A percentile compares a stretch with the other conserved stretches of the same genome.
phyloP scores from a whole-genome alignment of 2,888 invertebrate genomes.

The Flabesymbios commensalis region DNA sequence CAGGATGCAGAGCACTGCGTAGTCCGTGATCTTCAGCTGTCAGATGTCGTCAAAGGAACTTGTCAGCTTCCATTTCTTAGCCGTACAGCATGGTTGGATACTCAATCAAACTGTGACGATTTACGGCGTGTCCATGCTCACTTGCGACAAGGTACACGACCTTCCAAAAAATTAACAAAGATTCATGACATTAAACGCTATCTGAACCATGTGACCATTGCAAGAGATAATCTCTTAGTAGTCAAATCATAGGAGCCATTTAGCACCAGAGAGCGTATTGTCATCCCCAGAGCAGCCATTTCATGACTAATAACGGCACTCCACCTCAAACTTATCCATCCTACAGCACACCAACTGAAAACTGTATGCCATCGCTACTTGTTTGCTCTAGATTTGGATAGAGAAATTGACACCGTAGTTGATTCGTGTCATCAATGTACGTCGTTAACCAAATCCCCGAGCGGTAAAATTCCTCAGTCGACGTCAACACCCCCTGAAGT shows the following conservation, averaged over 20 bases:
- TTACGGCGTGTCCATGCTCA: constrained; percentile 33
- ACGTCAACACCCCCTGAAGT: constrained; percentile 28
- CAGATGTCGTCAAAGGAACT: not conserved
- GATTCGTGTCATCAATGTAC: constrained; percentile 34
- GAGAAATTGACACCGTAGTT: constrained; percentile 18
- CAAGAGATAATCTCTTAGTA: constrained; percentile 24
- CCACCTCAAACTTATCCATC: constrained; percentile 35
- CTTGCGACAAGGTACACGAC: constrained; percentile 36
- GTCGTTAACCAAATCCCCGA: constrained; percentile 28
- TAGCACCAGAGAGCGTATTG: constrained; percentile 25
- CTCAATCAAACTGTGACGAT: constrained; percentile 38
- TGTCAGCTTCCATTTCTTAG: not conserved
- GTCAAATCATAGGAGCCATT: constrained; percentile 17
- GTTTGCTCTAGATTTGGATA: constrained; percentile 31
- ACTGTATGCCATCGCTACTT: constrained; percentile 30
- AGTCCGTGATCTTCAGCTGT: not conserved
- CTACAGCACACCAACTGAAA: constrained; percentile 34
- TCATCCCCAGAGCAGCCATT: constrained; percentile 32
- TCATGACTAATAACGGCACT: constrained; percentile 34
- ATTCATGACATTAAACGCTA: constrained; percentile 29
- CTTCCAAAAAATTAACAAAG: constrained; percentile 35
- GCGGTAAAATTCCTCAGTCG: constrained; percentile 26
- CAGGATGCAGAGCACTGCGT: not conserved
- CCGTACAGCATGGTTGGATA: constrained; percentile 6
- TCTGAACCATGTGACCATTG: constrained; percentile 22